Conservation (phyloP, 2,797 vertebrate species). For the Chelon auratus region DNA sequence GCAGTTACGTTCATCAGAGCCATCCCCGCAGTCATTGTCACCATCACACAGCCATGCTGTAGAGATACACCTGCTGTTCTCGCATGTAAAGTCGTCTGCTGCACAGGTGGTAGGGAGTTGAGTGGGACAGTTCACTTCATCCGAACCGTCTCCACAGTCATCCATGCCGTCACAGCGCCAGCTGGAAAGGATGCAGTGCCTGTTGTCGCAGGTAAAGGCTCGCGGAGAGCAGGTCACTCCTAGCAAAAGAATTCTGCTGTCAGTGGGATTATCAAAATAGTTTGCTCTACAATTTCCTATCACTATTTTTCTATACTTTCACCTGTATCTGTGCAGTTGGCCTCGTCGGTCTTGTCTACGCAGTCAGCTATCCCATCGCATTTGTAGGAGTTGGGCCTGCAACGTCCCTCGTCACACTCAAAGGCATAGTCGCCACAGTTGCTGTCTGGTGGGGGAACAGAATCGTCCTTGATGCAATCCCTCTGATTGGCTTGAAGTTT, state of each 20-base stretch:
- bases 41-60: slow-evolving; percentile 90
- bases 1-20: slow-evolving; percentile 94
- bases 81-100: slow-evolving; percentile 84
- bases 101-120: slow-evolving; percentile 82
- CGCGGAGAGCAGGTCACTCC: slow-evolving; percentile 88
- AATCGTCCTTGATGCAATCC: slow-evolving; percentile 88
- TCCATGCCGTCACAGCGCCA: slow-evolving; percentile 91
- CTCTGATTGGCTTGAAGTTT: slow-evolving; percentile 86
- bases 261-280: neutral
- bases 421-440: slow-evolving; percentile 89
- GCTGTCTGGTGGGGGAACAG: slow-evolving; percentile 84
- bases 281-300: neutral
- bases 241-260: slow-evolving; percentile 50
- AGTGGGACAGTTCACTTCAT: slow-evolving; percentile 90
- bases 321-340: slow-evolving; percentile 89
- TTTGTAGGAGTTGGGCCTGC: slow-evolving; percentile 84
- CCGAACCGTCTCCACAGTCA: slow-evolving; percentile 92
- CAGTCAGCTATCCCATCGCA: slow-evolving; percentile 92
- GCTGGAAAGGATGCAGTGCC: slow-evolving; percentile 85
- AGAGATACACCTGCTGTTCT: slow-evolving; percentile 88
- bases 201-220: slow-evolving; percentile 90
- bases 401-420: slow-evolving; percentile 90
- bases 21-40: slow-evolving; percentile 94
- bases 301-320: slow-evolving; percentile 40
- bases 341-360: slow-evolving; percentile 90